A percentile compares a stretch with the other conserved stretches of the same genome.
Conservation (phyloP, 2,888 invertebrate species). For the Nephrotoma flavescens region DNA sequence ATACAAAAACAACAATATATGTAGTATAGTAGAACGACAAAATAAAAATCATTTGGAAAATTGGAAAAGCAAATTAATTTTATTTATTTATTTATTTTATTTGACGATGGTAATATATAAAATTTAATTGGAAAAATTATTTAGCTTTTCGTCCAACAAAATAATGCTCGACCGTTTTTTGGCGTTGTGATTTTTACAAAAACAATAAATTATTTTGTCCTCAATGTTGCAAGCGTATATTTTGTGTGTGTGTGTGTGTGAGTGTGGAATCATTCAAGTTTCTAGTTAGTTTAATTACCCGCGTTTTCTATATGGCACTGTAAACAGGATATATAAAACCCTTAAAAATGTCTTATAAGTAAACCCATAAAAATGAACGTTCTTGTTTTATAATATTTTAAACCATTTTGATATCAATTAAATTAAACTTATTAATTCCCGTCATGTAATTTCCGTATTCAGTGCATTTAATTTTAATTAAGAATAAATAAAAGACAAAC, state of each 20-base stretch:
- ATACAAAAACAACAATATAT: background rate
- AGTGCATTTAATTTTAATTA: background rate
- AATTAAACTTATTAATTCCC: background rate
- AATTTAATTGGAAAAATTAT: background rate
- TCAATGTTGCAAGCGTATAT: background rate
- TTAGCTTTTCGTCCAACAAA: background rate
- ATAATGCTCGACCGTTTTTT: background rate
- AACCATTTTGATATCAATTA: background rate
- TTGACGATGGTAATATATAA: background rate
- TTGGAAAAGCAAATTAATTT: background rate
- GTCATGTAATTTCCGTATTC: background rate
- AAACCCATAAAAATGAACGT: background rate
- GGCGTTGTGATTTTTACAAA: background rate
- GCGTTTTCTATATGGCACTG: background rate
- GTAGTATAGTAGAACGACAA: background rate
- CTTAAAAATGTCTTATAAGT: background rate
- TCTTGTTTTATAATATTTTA: background rate
- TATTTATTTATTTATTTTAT: background rate
- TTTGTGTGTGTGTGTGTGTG: background rate
- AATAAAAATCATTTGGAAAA: background rate
- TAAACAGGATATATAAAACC: background rate
- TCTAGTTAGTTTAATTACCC: background rate
- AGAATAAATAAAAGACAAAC: background rate
- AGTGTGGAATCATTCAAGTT: no score
- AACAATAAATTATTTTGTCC: background rate